Evolutionary conservation across 2,797 vertebrate genomes (phyloP).

Genomic region (Sebastes wilsoni): DNA sequence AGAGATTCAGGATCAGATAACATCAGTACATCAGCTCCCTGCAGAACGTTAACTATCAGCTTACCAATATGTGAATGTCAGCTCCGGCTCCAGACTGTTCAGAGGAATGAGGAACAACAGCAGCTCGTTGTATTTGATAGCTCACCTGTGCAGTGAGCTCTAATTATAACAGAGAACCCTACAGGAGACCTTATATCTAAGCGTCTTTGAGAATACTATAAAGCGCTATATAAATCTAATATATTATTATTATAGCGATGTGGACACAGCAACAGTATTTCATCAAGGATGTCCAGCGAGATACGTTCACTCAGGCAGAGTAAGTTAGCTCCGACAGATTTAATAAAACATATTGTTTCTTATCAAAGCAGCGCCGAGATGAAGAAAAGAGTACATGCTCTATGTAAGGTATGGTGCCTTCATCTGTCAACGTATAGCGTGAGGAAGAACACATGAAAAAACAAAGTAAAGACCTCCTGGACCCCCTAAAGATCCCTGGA

Average conservation of each 20-base stretch:
- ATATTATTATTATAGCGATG: too few relatives aligned
- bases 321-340: background rate
- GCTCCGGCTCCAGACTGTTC: background rate
- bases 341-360: background rate
- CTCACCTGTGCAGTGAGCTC: background rate
- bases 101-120: background rate
- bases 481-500: too few relatives aligned
- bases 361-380: background rate
- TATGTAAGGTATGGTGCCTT: background rate
- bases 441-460: too few relatives aligned
- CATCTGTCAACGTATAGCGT: background rate
- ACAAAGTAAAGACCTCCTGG: background rate
- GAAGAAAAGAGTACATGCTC: too few relatives aligned
- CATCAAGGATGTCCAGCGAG: background rate
- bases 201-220: too few relatives aligned
- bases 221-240: too few relatives aligned
- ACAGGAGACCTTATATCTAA: background rate
- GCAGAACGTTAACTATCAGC: background rate
- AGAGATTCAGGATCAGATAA: background rate
- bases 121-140: background rate
- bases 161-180: background rate
- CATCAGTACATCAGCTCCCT: background rate
- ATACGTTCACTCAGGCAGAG: background rate
- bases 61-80: background rate
- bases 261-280: background rate